Base-by-base conservation (phyloP, 2,888 invertebrate genomes). In the Drosophila mulleri region DNA sequence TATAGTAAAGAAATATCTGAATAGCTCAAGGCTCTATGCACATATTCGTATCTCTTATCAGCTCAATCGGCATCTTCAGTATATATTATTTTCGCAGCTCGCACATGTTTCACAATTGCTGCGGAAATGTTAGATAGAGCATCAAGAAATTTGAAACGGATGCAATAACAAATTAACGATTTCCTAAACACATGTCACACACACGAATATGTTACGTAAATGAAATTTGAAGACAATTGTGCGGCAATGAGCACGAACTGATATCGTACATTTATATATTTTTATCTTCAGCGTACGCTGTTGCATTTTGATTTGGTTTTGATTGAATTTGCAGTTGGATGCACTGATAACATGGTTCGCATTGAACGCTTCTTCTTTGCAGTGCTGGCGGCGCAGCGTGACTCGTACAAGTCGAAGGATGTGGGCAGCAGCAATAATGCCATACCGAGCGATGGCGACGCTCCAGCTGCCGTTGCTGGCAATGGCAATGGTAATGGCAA, bases 301-400 rank as follows among this genome's bases (percentile, higher is more conserved):
- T 35, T 18, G 35, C 12, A 48, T n/a, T 41, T 41, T 42, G 41
- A 56, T 60, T 56, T n/a, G 37, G 29, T 7, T 32, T 18, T n/a
- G 39, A 47, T 12, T 44, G 42, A 53, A 58, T 41, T 42, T 50
- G 20, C 18, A 42, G 35, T 32, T 8, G 37, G 4, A 14, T 29
- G 26, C 29, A 39, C 26, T 53, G 56, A 65, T 50, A 26, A 44
- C 41, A 29, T 42, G 29, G 41, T 50, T 50, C 29, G 12, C 20
- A 23, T n/a, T 18, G 23, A n/a, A n/a, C 1, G 23, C 9, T 44
- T 44, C 42, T 29, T 54, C 48, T 39, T 23, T 85, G 23, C 78
- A 92, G 92, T 88, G 71, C 68, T 88, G 45, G 92, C 92, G 65
- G 92, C 93, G 64, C 93, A 93, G 82, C 91, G 93, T 56, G 92